These are phyloP conservation scores for Meloidogyne chitwoodi DNA, from an alignment of 1,140 invertebrate species.

Conservation along the genomic window DNA sequence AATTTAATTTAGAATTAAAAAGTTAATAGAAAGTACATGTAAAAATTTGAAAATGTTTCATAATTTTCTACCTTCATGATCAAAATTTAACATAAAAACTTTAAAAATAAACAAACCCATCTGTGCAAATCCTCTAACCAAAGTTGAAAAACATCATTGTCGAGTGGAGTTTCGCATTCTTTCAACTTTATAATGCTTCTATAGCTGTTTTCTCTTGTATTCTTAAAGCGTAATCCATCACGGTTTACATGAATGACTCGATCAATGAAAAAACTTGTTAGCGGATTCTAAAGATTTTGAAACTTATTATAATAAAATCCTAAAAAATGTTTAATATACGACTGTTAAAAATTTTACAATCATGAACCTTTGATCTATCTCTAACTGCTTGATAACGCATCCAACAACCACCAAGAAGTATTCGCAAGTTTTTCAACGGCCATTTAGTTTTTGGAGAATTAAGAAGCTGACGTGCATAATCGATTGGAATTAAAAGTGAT, in stretches of 20 bases:
- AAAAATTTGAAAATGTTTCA: no score
- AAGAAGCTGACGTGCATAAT: neutral
- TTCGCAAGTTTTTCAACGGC: neutral
- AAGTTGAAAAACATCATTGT: constrained; percentile 1
- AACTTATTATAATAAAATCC: neutral
- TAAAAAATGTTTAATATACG: neutral
- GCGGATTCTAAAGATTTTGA: neutral
- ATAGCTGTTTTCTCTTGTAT: constrained; percentile 7
- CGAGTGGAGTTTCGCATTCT: neutral
- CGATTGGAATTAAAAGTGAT: neutral
- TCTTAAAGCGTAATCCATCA: constrained; percentile 9
- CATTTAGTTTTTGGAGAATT: neutral
- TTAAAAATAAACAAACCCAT: constrained; percentile 3
- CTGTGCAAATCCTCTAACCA: neutral
- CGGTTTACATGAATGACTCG: constrained; percentile 13
- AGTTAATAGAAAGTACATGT: no score
- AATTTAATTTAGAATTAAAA: neutral
- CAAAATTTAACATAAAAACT: neutral
- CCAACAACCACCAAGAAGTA: neutral
- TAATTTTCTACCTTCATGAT: no score
- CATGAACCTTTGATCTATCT: constrained; percentile 2
- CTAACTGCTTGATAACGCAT: constrained; percentile 14
- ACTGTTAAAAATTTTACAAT: no score
- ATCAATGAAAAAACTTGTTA: constrained; percentile 12
- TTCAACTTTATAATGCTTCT: constrained; percentile 11